These are phyloP conservation scores for Phoxinus phoxinus DNA, from an alignment of 2,113 vertebrate genomes.

Conservation along the genomic window DNA sequence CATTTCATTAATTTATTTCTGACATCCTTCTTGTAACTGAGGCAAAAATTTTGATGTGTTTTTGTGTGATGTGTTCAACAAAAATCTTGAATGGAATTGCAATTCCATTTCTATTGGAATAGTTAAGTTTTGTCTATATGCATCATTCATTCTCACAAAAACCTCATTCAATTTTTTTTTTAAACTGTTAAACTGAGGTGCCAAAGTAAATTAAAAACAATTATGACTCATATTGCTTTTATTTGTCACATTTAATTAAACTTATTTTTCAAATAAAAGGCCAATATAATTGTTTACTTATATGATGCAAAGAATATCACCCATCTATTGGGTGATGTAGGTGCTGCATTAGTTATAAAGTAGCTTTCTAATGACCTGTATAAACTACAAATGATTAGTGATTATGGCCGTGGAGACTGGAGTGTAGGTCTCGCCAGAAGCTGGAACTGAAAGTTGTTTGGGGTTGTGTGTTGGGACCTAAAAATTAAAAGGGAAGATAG, in stretches of 20 bases:
- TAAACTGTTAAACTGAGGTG: background rate
- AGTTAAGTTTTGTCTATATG: background rate
- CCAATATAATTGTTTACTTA: background rate
- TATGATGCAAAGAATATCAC: background rate
- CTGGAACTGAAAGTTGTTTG: slow-evolving; percentile 68
- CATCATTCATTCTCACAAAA: background rate
- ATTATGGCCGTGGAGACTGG: slow-evolving; percentile 67
- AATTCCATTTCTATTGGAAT: background rate
- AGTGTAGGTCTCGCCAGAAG: slow-evolving; percentile 63
- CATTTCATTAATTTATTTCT: background rate
- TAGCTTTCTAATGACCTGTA: background rate
- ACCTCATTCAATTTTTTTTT: too few relatives aligned
- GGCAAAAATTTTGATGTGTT: background rate
- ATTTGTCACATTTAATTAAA: background rate
- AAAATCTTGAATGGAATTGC: background rate
- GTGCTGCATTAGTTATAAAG: background rate
- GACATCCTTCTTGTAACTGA: background rate
- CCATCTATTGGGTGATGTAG: background rate
- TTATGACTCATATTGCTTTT: background rate
- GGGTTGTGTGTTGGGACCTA: slow-evolving; percentile 67
- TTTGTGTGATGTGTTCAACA: too few relatives aligned
- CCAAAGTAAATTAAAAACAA: background rate
- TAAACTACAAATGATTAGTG: background rate
- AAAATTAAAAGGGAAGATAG: slow-evolving; percentile 30
- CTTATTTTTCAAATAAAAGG: background rate